Evolutionary conservation across 2,797 vertebrate species (phyloP).

Genomic region (Coregonus sp.): DNA sequence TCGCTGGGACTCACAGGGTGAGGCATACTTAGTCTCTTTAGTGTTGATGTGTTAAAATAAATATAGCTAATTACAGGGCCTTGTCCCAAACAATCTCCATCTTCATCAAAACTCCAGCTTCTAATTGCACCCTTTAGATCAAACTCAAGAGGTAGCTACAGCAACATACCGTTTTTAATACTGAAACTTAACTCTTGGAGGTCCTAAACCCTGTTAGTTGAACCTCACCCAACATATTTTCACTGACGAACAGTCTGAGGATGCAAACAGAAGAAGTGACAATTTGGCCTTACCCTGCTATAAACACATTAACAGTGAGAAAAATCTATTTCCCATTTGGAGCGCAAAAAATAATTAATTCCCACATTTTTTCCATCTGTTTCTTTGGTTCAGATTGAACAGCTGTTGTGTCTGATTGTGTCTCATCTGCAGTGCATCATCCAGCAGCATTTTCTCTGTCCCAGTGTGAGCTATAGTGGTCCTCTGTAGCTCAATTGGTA

Average conservation of each 20-base stretch:
- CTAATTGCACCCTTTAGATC: not conserved
- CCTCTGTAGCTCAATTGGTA: too few relatives aligned
- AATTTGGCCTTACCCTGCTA: not conserved
- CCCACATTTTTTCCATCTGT: not conserved
- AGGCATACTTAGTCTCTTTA: not conserved
- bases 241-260: not conserved
- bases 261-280: too few relatives aligned
- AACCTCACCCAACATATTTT: too few relatives aligned
- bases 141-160: not conserved
- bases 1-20: not conserved
- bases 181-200: too few relatives aligned
- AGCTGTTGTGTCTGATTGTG: not conserved
- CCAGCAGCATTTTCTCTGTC: too few relatives aligned
- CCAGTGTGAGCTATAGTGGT: too few relatives aligned
- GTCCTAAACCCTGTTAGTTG: too few relatives aligned
- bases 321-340: not conserved
- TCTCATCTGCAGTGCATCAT: not conserved
- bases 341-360: not conserved
- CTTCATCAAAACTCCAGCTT: not conserved
- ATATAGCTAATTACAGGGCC: not conserved
- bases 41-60: not conserved
- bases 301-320: not conserved
- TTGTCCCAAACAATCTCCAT: not conserved
- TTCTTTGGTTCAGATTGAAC: constrained; percentile 13
- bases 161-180: not conserved